phyloP scores from a whole-genome alignment of 2,113 vertebrate genomes.

The Cettia cetti region DNA sequence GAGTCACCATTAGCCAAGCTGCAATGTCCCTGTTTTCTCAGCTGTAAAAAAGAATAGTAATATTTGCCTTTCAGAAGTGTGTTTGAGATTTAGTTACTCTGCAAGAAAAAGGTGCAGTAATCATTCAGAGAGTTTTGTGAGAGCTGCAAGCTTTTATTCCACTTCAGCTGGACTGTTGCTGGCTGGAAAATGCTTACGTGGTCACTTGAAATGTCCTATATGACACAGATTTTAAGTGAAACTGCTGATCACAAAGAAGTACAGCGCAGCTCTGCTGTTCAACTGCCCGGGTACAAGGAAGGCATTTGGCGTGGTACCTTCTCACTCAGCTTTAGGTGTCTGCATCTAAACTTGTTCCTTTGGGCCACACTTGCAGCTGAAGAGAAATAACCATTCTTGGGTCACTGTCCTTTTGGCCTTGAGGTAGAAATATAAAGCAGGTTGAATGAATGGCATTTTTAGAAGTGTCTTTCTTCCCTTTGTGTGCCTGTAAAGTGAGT shows the following conservation, averaged over 20 bases:
- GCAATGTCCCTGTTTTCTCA: neutral
- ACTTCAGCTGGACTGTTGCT: neutral
- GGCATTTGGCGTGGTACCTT: neutral
- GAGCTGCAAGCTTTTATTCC: neutral
- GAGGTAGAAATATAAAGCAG: neutral
- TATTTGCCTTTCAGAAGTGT: neutral
- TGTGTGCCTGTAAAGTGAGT: neutral
- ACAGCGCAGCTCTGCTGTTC: neutral
- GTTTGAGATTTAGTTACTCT: neutral
- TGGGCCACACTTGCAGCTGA: neutral
- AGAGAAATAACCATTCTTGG: neutral
- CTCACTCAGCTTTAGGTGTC: neutral
- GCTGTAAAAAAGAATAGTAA: neutral
- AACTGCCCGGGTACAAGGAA: neutral
- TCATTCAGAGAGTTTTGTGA: neutral
- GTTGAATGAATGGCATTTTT: neutral
- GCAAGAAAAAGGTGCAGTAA: neutral
- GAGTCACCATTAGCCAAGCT: neutral
- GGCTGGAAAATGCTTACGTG: neutral
- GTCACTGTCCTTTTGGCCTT: neutral
- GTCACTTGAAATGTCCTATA: neutral
- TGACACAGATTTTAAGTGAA: neutral
- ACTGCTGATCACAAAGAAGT: neutral
- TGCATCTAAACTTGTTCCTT: neutral
- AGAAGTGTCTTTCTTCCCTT: neutral